Percentiles rank a stretch among this genome's conserved stretches.
These are phyloP conservation scores for Hyalella azteca DNA, from an alignment of 2,888 invertebrate genomes.

Conservation along the genomic window DNA sequence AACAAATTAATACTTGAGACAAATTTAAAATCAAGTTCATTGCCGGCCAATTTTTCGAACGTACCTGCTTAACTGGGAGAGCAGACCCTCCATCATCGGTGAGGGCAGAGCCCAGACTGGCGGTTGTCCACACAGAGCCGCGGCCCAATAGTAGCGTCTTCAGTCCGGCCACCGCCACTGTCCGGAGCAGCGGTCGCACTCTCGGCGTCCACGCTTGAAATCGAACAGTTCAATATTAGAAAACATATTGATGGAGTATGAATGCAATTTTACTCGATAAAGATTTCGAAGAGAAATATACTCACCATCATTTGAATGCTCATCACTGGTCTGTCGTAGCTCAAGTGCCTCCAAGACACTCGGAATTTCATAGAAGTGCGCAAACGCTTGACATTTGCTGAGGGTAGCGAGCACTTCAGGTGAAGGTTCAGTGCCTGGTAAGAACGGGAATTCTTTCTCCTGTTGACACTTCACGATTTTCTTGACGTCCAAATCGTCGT, in stretches of 20 bases:
- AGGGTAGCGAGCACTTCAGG: not conserved
- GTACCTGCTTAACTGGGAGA: not conserved
- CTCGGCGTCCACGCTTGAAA: not conserved
- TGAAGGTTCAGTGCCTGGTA: not conserved
- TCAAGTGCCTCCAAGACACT: not conserved
- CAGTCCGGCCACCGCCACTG: not conserved
- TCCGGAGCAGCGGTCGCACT: not conserved
- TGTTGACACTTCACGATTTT: not conserved
- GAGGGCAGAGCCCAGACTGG: constrained; percentile 10
- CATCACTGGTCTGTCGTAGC: not conserved
- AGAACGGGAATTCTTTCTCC: not conserved
- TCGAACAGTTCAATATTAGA: too few species aligned
- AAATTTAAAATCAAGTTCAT: too few species aligned
- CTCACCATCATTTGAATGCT: not conserved
- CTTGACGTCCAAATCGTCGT: too few species aligned
- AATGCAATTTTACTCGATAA: too few species aligned
- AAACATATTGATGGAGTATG: too few species aligned
- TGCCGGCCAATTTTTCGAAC: too few species aligned
- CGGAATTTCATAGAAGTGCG: constrained; percentile 14
- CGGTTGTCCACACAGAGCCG: not conserved
- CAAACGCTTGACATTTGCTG: not conserved
- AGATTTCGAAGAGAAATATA: too few species aligned
- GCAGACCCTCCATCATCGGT: not conserved
- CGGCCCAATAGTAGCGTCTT: not conserved
- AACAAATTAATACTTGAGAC: too few species aligned